Conservation (phyloP, 2,113 vertebrate genomes). For the Dolichallabes microphthalmus region DNA sequence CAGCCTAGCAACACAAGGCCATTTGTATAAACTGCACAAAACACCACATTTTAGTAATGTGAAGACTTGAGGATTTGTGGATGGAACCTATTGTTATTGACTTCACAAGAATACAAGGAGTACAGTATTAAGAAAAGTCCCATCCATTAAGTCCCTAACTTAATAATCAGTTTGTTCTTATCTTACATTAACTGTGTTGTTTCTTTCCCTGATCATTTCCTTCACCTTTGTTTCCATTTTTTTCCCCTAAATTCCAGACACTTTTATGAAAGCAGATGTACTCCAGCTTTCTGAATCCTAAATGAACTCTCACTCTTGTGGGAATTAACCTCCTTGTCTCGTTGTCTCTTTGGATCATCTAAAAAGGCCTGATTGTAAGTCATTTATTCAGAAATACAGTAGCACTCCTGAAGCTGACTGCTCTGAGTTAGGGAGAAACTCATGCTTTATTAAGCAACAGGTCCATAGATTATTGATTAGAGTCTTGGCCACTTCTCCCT, state of each 20-base stretch:
- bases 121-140: neutral
- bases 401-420: conserved; percentile 9
- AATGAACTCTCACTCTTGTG: conserved; percentile 48
- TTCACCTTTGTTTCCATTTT: no score
- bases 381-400: conserved; percentile 60
- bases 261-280: conserved; percentile 39
- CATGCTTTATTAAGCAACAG: conserved; percentile 66
- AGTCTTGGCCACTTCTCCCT: conserved; percentile 41
- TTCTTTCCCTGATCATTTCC: neutral
- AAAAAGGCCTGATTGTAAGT: conserved; percentile 38
- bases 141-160: neutral
- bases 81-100: neutral
- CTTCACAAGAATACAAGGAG: neutral
- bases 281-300: conserved; percentile 49
- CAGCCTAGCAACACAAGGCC: neutral
- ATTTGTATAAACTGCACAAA: conserved; percentile 26
- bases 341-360: conserved; percentile 51
- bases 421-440: conserved; percentile 47
- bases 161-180: neutral
- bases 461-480: conserved; percentile 72
- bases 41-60: no score
- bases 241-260: conserved; percentile 14
- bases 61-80: neutral
- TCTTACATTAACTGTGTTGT: neutral
- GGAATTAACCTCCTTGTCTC: conserved; percentile 53